Base-by-base conservation (phyloP, 2,888 invertebrate species). In the Phania funesta region DNA sequence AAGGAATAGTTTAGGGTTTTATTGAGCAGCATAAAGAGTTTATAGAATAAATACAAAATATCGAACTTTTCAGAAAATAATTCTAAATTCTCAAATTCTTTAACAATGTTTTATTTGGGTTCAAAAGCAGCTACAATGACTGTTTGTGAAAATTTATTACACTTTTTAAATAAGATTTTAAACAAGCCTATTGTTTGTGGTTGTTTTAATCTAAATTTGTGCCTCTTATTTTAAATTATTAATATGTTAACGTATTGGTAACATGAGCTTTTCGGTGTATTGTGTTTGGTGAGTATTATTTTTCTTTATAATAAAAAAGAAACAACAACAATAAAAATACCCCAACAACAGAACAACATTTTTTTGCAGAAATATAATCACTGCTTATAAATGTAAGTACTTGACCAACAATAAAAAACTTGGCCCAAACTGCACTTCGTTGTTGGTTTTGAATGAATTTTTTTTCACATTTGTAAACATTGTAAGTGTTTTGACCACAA, bases 161-260 rank as follows among this genome's bases (percentile, higher is more conserved):
- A 50, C 6, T 29, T 29, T 44, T 52, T 13, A 67, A 26, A 58
- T 68, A 44, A 41, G 24, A 56, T 64, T 68, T 54, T 24, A 35
- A 7, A 50, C 29, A 26, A 56, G 46, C 41, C n/a, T 11, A 52
- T 67, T 68, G 35, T 38, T 68, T 16, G 18, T 18, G 62, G 9
- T 38, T 32, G 50, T 41, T 41, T 29, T 41, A 52, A 48, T 52
- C 58, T 35, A 65, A 71, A 24, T 22, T 44, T 50, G 16, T 62
- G 56, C 7, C 26, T 26, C 26, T 38, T 54, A 11, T 16, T 29
- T 60, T 24, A 62, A 11, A 18, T 64, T 44, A 35, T 52, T 70
- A 20, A 38, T 62, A 52, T 62, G 52, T 80, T 65, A 77, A 86
- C 87, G 86, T 85, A 85, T 87, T 87, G 84, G 89, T 87, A 88